Evolutionary conservation across 2,888 invertebrate species (phyloP).

Genomic region (Zonitis immaculata): DNA sequence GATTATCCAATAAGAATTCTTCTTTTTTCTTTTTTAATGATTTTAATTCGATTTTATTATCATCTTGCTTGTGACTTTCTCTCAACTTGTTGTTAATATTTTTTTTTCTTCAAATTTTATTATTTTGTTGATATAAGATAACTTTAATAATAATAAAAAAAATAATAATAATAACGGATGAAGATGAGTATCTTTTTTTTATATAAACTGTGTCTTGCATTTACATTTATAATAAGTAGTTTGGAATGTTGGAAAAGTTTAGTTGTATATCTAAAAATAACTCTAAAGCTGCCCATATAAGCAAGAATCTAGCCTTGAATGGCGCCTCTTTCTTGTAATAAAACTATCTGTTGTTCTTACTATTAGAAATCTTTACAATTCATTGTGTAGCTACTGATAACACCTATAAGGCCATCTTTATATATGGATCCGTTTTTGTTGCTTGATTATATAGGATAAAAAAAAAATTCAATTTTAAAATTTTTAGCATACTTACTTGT

Average conservation of each 20-base stretch:
- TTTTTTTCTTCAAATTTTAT: too few species aligned
- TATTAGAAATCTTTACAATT: background rate
- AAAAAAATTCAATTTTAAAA: too few species aligned
- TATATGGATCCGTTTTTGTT: background rate
- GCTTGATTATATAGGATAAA: too few species aligned
- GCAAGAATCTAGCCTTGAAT: slow-evolving; percentile 13
- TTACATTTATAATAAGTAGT: too few species aligned
- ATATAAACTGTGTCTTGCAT: background rate
- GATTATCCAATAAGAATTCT: too few species aligned
- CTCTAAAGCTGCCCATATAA: slow-evolving; percentile 12
- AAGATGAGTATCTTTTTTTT: background rate
- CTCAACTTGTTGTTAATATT: background rate
- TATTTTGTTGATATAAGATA: background rate
- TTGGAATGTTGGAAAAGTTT: background rate
- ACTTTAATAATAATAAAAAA: too few species aligned
- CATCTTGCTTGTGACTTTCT: background rate
- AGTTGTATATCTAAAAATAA: slow-evolving; percentile 14
- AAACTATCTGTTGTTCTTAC: background rate
- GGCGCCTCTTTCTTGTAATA: slow-evolving; percentile 13
- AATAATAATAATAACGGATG: too few species aligned
- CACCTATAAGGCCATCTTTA: background rate
- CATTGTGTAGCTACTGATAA: too few species aligned
- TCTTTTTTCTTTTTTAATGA: background rate
- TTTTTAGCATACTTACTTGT: too few species aligned
- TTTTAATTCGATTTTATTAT: background rate